Conservation (phyloP, 1,140 invertebrate genomes). For the Drosophila saltans region DNA sequence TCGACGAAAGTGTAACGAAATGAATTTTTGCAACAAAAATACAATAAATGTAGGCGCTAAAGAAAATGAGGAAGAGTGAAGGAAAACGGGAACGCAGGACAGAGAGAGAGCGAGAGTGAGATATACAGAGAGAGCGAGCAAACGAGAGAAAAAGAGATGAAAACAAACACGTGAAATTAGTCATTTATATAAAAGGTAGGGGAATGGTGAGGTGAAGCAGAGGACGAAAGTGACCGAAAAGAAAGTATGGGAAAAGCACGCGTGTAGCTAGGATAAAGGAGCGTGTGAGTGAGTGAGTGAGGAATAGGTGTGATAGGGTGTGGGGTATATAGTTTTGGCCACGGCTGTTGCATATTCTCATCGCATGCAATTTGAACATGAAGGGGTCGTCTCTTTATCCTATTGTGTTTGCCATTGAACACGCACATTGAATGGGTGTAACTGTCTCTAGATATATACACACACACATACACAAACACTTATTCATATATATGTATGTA, state of each 20-base stretch:
- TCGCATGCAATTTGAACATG: slow-evolving; percentile 66
- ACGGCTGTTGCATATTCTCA: slow-evolving; percentile 76
- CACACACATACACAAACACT: slow-evolving; percentile 9
- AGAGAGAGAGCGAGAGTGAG: neutral
- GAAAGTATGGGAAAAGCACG: slow-evolving; percentile 1
- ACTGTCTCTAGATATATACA: slow-evolving; percentile 21
- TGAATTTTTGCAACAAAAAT: slow-evolving; percentile 52
- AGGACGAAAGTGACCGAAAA: slow-evolving; percentile 9
- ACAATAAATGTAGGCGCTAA: slow-evolving; percentile 33
- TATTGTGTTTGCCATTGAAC: slow-evolving; percentile 77
- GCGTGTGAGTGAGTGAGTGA: too few relatives aligned
- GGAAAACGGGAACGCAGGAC: too few relatives aligned
- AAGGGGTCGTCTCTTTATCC: slow-evolving; percentile 16
- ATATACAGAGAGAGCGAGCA: neutral
- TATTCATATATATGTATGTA: neutral
- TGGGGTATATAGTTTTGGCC: slow-evolving; percentile 23
- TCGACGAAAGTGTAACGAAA: slow-evolving; percentile 48
- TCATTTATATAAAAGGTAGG: slow-evolving; percentile 56
- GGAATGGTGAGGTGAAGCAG: neutral
- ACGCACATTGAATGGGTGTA: slow-evolving; percentile 66
- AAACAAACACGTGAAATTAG: slow-evolving; percentile 66
- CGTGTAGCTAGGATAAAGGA: neutral
- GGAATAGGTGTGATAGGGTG: too few relatives aligned
- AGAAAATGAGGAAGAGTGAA: slow-evolving; percentile 19
- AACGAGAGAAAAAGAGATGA: neutral